phyloP scores from a whole-genome alignment of 2,797 vertebrate species.

The Pangasius macronema region DNA sequence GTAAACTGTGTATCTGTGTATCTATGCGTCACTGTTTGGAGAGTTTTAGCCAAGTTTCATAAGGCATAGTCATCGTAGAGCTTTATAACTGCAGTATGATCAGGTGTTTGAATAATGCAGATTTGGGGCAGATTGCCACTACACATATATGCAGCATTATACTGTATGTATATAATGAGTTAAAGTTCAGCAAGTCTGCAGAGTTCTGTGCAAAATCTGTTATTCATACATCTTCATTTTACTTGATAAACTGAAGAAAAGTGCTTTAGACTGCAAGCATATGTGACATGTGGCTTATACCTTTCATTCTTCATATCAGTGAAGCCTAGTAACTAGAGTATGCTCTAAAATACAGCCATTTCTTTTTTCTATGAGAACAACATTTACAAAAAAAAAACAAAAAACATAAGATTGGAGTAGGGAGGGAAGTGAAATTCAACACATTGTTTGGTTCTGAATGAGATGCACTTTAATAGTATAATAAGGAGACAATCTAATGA shows the following conservation, averaged over 20 bases:
- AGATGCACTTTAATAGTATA: conserved; percentile 75
- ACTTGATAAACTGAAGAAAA: conserved; percentile 26
- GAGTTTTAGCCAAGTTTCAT: conserved; percentile 11
- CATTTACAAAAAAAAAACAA: conserved; percentile 7
- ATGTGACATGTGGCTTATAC: conserved; percentile 25
- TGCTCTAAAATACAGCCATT: conserved; percentile 18
- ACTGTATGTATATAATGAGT: conserved; percentile 19
- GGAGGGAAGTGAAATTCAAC: conserved; percentile 14
- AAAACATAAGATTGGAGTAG: background rate
- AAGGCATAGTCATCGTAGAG: conserved; percentile 37
- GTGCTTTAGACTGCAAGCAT: conserved; percentile 7
- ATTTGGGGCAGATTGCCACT: background rate
- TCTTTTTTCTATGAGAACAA: conserved; percentile 22
- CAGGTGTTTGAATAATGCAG: conserved; percentile 21
- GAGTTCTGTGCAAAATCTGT: conserved; percentile 18
- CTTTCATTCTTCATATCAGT: conserved; percentile 10
- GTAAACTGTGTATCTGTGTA: conserved; percentile 39
- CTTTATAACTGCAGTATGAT: conserved; percentile 19
- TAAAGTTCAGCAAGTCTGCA: conserved; percentile 10
- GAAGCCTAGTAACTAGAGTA: conserved; percentile 22
- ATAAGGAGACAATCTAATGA: conserved; percentile 76
- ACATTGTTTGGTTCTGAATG: conserved; percentile 34
- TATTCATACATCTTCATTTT: conserved; percentile 11
- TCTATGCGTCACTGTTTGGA: conserved; percentile 27
- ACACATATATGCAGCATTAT: conserved; percentile 5